phyloP scores from a whole-genome alignment of 2,113 vertebrate species.

The Chroicocephalus ridibundus region DNA sequence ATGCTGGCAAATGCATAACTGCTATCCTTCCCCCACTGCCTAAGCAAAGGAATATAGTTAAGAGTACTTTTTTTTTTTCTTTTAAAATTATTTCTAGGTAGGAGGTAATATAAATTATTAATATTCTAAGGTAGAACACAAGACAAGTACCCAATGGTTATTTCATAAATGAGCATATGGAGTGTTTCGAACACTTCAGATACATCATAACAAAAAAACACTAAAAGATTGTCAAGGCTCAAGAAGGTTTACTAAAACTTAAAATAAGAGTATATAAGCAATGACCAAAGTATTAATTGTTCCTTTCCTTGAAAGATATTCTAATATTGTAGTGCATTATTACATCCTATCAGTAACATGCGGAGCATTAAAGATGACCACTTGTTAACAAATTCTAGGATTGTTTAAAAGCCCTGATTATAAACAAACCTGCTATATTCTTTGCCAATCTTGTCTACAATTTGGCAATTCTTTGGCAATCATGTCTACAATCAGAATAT shows the following conservation, averaged over 20 bases:
- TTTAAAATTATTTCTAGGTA: background rate
- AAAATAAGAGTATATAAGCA: background rate
- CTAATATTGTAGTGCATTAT: background rate
- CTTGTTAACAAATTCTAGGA: background rate
- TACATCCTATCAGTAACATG: background rate
- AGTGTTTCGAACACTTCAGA: background rate
- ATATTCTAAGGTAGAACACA: background rate
- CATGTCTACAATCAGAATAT: background rate
- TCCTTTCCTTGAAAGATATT: background rate
- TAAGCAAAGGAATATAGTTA: background rate
- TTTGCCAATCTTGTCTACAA: background rate
- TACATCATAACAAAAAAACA: background rate
- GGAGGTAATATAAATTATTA: background rate
- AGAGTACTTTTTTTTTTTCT: background rate
- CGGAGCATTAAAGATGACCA: background rate
- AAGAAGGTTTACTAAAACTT: background rate
- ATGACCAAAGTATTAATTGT: background rate
- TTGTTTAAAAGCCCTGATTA: background rate
- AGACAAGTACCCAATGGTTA: background rate
- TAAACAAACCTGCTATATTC: background rate
- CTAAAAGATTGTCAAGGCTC: background rate
- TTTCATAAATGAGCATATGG: background rate
- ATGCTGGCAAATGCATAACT: background rate
- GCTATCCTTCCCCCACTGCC: background rate
- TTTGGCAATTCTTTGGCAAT: background rate